Evolutionary conservation across 2,797 vertebrate species (phyloP).

Genomic region (Lagocephalus sceleratus): DNA sequence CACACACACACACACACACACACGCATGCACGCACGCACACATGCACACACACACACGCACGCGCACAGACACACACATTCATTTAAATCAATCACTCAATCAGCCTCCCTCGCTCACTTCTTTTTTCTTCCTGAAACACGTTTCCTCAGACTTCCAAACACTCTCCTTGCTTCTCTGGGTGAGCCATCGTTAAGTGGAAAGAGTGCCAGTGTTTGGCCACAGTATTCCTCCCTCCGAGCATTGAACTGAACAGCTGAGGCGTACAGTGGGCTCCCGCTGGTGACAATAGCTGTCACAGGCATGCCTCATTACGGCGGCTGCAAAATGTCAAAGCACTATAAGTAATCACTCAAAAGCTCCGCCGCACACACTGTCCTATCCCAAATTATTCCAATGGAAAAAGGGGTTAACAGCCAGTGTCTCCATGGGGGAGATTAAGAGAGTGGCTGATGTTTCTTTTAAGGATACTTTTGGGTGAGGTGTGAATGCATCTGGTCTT

Average conservation of each 20-base stretch:
- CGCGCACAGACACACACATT: conserved; percentile 20
- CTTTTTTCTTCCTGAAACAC: conserved; percentile 57
- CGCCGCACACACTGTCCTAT: conserved; percentile 66
- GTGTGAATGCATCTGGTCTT: too few species aligned
- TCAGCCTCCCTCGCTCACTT: conserved; percentile 51
- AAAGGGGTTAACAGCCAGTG: conserved; percentile 55
- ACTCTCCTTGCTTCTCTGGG: conserved; percentile 62
- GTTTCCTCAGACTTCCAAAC: conserved; percentile 64
- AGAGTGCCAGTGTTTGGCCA: conserved; percentile 74
- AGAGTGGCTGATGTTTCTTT: conserved; percentile 31
- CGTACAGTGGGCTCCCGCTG: conserved; percentile 66
- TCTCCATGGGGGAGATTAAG: conserved; percentile 21
- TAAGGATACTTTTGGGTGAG: not conserved
- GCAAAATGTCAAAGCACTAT: conserved; percentile 82
- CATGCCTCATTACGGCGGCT: conserved; percentile 80
- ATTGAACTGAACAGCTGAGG: conserved; percentile 70
- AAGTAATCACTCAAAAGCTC: conserved; percentile 76
- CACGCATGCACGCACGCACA: not conserved
- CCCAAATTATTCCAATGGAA: conserved; percentile 60
- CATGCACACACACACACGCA: conserved; percentile 36
- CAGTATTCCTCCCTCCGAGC: conserved; percentile 62
- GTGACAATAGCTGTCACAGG: conserved; percentile 78
- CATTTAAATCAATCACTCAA: conserved; percentile 36
- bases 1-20: conserved; percentile 20
- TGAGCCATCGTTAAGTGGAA: conserved; percentile 73